A percentile compares a stretch with the other conserved stretches of the same genome.
These are phyloP conservation scores for Apteryx owenii DNA, from an alignment of 2,113 vertebrate species.

Conservation along the genomic window DNA sequence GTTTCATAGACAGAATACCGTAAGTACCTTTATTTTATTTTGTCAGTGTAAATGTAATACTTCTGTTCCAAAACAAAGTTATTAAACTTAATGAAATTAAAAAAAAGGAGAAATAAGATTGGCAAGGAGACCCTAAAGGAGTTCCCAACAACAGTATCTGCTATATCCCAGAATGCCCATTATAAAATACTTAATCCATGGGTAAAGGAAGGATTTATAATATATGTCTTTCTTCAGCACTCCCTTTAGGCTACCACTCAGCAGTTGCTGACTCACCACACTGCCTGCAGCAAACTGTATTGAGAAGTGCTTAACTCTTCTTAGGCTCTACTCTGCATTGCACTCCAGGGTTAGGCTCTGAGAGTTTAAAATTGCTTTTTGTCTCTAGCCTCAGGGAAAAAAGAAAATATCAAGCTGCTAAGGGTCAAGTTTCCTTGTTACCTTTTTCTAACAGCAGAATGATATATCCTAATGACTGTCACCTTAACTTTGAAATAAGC, in stretches of 20 bases:
- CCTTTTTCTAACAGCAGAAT: not conserved
- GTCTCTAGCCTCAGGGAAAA: not conserved
- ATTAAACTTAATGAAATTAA: not conserved
- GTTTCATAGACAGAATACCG: not conserved
- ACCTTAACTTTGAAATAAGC: not conserved
- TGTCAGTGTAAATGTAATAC: not conserved
- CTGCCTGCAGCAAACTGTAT: not conserved
- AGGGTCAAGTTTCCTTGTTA: not conserved
- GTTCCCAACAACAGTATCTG: not conserved
- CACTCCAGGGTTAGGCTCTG: not conserved
- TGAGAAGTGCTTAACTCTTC: not conserved
- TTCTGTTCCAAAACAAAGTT: not conserved
- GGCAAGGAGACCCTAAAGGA: not conserved
- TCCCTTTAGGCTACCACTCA: not conserved
- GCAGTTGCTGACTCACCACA: not conserved
- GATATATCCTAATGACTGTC: not conserved
- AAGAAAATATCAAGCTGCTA: not conserved
- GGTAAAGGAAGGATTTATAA: not conserved
- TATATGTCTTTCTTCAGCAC: not conserved
- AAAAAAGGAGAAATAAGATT: not conserved
- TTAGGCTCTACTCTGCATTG: not conserved
- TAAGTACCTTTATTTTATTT: not conserved
- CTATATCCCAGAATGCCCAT: not conserved
- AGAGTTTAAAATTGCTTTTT: not conserved
- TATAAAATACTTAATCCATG: not conserved